Evolutionary conservation across 1,140 invertebrate species (phyloP), one percentile per base, ranked within the genome.

Genomic region (Ephestia elutella): DNA sequence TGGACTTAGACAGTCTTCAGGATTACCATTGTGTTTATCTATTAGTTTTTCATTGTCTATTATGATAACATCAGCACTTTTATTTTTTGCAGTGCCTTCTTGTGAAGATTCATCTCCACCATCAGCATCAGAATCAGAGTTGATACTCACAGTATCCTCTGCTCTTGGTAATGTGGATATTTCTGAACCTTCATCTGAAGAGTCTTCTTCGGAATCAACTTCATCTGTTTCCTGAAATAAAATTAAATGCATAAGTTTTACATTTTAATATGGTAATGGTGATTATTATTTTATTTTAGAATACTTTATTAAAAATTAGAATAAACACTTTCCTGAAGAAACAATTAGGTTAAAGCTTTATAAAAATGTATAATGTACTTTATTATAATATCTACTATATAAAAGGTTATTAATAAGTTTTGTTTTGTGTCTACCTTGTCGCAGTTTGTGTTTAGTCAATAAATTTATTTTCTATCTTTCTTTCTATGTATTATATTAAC

Each of bases 81-180:
- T 71, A 28, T 62, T 62, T 62, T 71, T 73, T 11, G 44, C 51
- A 50, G 68, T 32, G 58, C 58, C 69, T 50, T 74, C 72, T 63
- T 78, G 65, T 32, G 67, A 67, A 20, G 63, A 62, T 17, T 78
- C 71, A 54, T 79, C 74, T 38, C 54, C 65, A 44, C 35, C 59
- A 7, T 78, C 72, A 30, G 55, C 56, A 11, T 78, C 79, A 21
- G 65, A 71, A 32, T 77, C 79, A 28, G 74, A 78, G 51, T 75
- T 68, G 20, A 79, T 67, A 54, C 72, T 82, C 11, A 74, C 69
- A 53, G 65, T 70, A 59, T 80, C 73, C 54, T 78, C 72, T 19
- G 60, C 64, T 56, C 51, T 70, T 19, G 57, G 66, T 48, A 73
- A 73, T 10, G 30, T 59, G 19, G 66, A 69, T 11, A 61, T 19